Base-by-base conservation (phyloP, 2,113 vertebrate genomes). In the Epinephelus fuscoguttatus region DNA sequence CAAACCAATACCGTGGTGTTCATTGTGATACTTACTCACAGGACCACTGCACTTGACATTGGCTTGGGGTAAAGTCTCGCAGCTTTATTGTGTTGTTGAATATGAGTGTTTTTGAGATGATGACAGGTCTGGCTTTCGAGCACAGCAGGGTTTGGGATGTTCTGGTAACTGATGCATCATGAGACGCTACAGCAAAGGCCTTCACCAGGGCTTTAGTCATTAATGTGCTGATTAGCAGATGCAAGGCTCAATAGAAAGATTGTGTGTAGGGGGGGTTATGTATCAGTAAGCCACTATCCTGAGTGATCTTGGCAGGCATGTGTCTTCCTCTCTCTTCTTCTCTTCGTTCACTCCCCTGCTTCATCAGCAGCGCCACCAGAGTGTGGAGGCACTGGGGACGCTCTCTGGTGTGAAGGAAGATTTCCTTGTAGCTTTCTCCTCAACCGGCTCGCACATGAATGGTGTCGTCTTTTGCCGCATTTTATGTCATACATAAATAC, bases 1-100 rank as follows among this genome's bases (percentile, higher is more conserved):
- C 91, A 92, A 94, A 72, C 91, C 64, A 91, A 94, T 82, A 94
- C 92, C 83, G 4, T 0, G 8, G 77, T 63, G 62, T 82, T 85
- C 82, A 86, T 79, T 89, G 89, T 87, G 74, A 90, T 78, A 87
- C 84, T 90, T 85, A 84, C 81, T 91, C 90, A 89, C 87, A 86
- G 85, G 85, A 92, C 74, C 87, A 67, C 81, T 91, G 82, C 68
- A 60, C 84, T 71, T 85, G 61, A 88, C 81, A 21, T 68, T 56
- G 63, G 74, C 77, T 80, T 49, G 19, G 33, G 55, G 23, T 68
- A 50, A 73, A 73, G 70, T 67, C 57, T 84, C 52, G 1, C 30
- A 33, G 78, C 61, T 80, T 82, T 61, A 62, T 37, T 45, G 23
- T 55, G 8, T 80, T 19, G 27, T 50, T 23, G 61, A 30, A 69